phyloP scores from a whole-genome alignment of 2,888 invertebrate species.

The Nymphalis c-album region DNA sequence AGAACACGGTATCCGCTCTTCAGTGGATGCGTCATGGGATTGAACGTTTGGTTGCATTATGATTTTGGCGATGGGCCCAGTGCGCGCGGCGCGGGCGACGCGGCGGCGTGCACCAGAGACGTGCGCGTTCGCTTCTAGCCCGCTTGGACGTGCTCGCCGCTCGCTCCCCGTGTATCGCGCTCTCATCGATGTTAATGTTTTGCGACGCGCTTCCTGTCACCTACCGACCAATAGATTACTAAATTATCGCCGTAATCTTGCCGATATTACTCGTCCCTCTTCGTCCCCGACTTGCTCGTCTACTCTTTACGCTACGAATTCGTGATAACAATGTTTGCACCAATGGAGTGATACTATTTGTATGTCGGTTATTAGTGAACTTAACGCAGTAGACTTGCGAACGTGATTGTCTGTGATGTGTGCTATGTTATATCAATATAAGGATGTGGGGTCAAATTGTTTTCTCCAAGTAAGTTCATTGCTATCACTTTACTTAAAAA shows the following conservation, averaged over 20 bases:
- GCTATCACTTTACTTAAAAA: not conserved
- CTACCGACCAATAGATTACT: slow-evolving; percentile 44
- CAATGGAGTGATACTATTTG: slow-evolving; percentile 40
- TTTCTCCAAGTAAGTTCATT: slow-evolving; percentile 57
- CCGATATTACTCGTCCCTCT: slow-evolving; percentile 44
- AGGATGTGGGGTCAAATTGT: slow-evolving; percentile 70
- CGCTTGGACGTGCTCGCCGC: slow-evolving; percentile 29
- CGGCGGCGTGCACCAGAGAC: slow-evolving; percentile 29
- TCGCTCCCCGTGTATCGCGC: slow-evolving; percentile 22
- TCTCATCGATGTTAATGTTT: slow-evolving; percentile 37
- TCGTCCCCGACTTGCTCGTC: slow-evolving; percentile 38
- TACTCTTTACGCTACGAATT: slow-evolving; percentile 40
- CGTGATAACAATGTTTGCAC: slow-evolving; percentile 47
- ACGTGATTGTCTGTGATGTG: slow-evolving; percentile 42
- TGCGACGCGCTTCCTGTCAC: slow-evolving; percentile 42
- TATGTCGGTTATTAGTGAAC: slow-evolving; percentile 38
- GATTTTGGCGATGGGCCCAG: slow-evolving; percentile 43
- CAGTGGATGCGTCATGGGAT: slow-evolving; percentile 34
- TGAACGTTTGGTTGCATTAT: slow-evolving; percentile 39
- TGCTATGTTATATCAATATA: slow-evolving; percentile 30
- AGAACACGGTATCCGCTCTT: slow-evolving; percentile 35
- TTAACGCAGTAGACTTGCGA: slow-evolving; percentile 38
- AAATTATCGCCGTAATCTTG: slow-evolving; percentile 46
- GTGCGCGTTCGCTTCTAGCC: slow-evolving; percentile 25
- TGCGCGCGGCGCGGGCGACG: slow-evolving; percentile 31